Percentiles rank a stretch among this genome's conserved stretches.
Evolutionary conservation across 2,888 invertebrate species (phyloP).

Genomic region (Heteromyza rotundicornis): DNA sequence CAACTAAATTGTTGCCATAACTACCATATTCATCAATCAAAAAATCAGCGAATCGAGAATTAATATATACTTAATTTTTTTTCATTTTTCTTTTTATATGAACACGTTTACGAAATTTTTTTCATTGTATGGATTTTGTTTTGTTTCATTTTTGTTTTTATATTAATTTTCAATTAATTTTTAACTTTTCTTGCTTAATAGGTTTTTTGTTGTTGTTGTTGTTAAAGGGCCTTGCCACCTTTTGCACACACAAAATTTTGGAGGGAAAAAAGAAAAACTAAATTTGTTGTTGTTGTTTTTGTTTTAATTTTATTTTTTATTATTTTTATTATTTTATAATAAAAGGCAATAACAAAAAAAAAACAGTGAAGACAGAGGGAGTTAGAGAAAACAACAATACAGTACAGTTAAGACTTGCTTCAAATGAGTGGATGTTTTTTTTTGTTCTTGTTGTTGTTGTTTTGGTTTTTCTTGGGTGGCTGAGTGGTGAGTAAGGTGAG

Average conservation of each 20-base stretch:
- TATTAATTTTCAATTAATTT: not conserved
- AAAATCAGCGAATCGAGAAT: slow-evolving; percentile 12
- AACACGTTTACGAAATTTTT: slow-evolving; percentile 23
- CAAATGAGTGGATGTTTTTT: not conserved
- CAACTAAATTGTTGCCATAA: slow-evolving; percentile 5
- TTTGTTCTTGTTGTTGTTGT: no score
- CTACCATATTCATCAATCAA: not conserved
- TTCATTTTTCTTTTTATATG: slow-evolving; percentile 10
- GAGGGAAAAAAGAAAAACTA: no score
- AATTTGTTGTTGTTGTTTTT: no score
- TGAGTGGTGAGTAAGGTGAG: not conserved
- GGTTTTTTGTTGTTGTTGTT: slow-evolving; percentile 20
- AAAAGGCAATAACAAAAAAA: slow-evolving; percentile 1
- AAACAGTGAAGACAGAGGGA: not conserved
- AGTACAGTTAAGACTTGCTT: not conserved
- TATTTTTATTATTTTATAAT: not conserved
- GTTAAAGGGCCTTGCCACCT: no score
- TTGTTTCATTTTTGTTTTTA: not conserved
- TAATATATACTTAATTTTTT: not conserved
- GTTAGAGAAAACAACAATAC: not conserved
- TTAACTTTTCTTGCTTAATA: no score
- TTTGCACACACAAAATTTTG: no score
- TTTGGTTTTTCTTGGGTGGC: no score
- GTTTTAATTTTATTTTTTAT: no score
- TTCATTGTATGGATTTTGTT: not conserved